Evolutionary conservation across 2,113 vertebrate genomes (phyloP).

Genomic region (Hepsetus odoe): DNA sequence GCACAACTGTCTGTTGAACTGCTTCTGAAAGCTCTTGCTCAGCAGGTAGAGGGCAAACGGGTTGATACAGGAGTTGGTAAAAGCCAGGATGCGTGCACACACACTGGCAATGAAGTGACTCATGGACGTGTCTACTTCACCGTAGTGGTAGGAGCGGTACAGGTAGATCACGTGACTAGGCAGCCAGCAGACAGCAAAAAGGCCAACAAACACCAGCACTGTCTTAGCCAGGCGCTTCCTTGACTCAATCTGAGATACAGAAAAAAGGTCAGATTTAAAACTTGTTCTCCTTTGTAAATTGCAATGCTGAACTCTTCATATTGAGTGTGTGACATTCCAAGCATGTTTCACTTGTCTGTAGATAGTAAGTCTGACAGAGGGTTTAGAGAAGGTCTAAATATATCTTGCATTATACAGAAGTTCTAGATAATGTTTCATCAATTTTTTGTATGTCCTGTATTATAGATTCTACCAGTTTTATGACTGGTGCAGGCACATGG

Average conservation of each 20-base stretch:
- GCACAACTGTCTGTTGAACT: slow-evolving; percentile 91
- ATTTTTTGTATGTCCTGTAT: too few relatives aligned
- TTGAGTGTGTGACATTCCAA: too few relatives aligned
- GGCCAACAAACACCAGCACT: slow-evolving; percentile 91
- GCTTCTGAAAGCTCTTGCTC: slow-evolving; percentile 93
- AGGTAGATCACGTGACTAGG: slow-evolving; percentile 93
- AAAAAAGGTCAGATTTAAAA: slow-evolving; percentile 10
- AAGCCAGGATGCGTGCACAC: slow-evolving; percentile 89
- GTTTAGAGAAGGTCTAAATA: too few relatives aligned
- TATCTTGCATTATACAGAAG: too few relatives aligned
- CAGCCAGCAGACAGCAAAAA: slow-evolving; percentile 96
- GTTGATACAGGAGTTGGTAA: slow-evolving; percentile 95
- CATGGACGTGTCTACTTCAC: slow-evolving; percentile 90
- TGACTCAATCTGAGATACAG: slow-evolving; percentile 83
- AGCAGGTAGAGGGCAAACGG: slow-evolving; percentile 95
- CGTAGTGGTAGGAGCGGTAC: slow-evolving; percentile 94
- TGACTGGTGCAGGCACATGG: too few relatives aligned
- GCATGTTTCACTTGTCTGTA: too few relatives aligned
- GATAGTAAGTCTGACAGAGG: too few relatives aligned
- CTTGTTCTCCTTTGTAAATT: not conserved
- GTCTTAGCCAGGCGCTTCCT: slow-evolving; percentile 94
- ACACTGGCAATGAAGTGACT: slow-evolving; percentile 88
- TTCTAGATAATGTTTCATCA: too few relatives aligned
- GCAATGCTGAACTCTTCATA: not conserved
- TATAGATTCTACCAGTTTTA: too few relatives aligned